Conservation (phyloP, 2,797 vertebrate genomes). For the Sarcophilus harrisii region DNA sequence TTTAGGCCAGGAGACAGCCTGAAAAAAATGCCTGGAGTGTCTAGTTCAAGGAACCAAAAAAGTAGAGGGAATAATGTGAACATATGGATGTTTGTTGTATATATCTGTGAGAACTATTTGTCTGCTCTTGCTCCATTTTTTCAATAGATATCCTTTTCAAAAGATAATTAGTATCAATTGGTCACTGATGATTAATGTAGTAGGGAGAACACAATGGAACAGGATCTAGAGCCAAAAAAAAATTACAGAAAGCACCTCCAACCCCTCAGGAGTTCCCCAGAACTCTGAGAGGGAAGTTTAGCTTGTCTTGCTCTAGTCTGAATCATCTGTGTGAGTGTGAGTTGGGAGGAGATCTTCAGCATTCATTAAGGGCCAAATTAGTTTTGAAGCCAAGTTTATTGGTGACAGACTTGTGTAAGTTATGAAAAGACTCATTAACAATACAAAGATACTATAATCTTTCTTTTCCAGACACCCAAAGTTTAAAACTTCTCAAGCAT, state of each 20-base stretch:
- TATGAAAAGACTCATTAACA: constrained; percentile 79
- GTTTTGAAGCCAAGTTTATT: constrained; percentile 55
- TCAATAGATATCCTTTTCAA: neutral
- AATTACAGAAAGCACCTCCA: neutral
- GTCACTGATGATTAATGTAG: neutral
- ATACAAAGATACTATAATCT: constrained; percentile 63
- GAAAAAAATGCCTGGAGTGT: neutral
- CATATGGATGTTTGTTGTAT: neutral
- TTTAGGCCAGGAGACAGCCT: neutral
- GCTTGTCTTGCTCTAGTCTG: neutral
- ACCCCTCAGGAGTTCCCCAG: neutral
- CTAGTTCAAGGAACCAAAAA: neutral
- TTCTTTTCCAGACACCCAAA: neutral
- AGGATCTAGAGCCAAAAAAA: neutral
- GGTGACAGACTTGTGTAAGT: constrained; percentile 79
- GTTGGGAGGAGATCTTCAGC: neutral
- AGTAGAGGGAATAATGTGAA: neutral
- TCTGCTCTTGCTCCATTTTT: neutral
- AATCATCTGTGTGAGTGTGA: neutral
- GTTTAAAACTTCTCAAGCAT: constrained; percentile 71
- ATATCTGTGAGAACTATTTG: neutral
- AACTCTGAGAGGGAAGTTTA: neutral
- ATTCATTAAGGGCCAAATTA: neutral
- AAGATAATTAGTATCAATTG: neutral
- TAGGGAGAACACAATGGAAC: neutral